Percentiles rank a stretch among this genome's conserved stretches.
Evolutionary conservation across 1,140 invertebrate genomes (phyloP).

Genomic region (Amyelois transitella): DNA sequence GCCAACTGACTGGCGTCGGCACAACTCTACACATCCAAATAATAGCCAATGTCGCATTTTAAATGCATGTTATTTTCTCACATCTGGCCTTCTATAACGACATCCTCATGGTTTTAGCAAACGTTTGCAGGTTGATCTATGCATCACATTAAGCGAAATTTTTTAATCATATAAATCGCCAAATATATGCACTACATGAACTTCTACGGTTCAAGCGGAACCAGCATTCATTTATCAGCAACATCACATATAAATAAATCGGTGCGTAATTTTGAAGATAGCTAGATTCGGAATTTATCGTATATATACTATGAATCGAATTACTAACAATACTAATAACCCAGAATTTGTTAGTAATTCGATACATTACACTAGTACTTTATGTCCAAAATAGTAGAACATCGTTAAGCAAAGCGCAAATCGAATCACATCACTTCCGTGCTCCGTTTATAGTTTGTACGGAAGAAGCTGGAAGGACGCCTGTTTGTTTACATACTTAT

Average conservation of each 20-base stretch:
- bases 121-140: too few relatives aligned
- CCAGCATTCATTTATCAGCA: too few relatives aligned
- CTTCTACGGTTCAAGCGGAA: too few relatives aligned
- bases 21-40: constrained; percentile 40
- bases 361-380: constrained; percentile 1
- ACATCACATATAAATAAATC: too few relatives aligned
- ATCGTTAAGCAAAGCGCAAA: constrained; percentile 5
- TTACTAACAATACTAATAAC: too few relatives aligned
- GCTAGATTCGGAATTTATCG: too few relatives aligned
- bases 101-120: constrained; percentile 32
- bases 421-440: constrained; percentile 45
- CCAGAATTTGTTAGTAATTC: too few relatives aligned
- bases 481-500: background rate
- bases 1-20: constrained; percentile 60
- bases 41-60: constrained; percentile 68
- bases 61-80: constrained; percentile 65
- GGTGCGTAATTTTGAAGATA: too few relatives aligned
- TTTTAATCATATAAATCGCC: too few relatives aligned
- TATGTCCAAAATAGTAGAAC: constrained; percentile 12
- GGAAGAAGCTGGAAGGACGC: constrained; percentile 56
- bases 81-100: constrained; percentile 44
- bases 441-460: constrained; percentile 55
- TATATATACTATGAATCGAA: too few relatives aligned
- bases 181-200: too few relatives aligned
- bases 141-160: too few relatives aligned